phyloP scores from a whole-genome alignment of 2,113 vertebrate species.

The Nipponia nippon region DNA sequence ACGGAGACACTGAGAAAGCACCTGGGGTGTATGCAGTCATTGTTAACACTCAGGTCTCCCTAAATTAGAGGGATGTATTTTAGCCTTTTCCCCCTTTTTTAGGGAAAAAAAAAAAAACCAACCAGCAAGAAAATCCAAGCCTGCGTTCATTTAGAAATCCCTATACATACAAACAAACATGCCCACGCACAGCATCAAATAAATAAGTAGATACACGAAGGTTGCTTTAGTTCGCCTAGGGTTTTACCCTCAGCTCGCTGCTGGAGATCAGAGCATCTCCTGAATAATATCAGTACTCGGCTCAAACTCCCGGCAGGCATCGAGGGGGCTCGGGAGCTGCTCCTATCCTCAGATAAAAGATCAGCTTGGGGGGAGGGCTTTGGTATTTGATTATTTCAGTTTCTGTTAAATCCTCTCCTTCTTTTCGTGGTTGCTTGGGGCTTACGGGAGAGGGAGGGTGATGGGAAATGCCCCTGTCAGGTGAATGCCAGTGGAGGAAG shows the following conservation, averaged over 20 bases:
- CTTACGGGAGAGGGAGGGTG: neutral
- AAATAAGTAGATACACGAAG: neutral
- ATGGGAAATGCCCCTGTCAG: neutral
- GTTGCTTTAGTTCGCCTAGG: neutral
- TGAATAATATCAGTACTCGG: neutral
- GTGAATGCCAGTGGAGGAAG: neutral
- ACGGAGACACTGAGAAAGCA: neutral
- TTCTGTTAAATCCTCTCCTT: neutral
- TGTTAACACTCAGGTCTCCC: neutral
- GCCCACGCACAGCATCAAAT: neutral
- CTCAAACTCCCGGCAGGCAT: neutral
- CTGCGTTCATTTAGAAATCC: neutral
- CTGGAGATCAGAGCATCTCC: neutral
- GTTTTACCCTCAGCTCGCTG: neutral
- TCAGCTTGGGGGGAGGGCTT: neutral
- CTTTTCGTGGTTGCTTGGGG: neutral
- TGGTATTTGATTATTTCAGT: neutral
- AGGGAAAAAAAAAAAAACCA: neutral
- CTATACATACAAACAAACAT: neutral
- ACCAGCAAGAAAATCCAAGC: neutral
- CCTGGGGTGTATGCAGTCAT: neutral
- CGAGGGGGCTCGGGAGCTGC: fast-evolving
- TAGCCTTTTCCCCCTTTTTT: neutral
- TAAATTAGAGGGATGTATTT: neutral
- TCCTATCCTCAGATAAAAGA: neutral